Base-by-base conservation (phyloP, 2,888 invertebrate genomes). In the Amphipoea oculea region DNA sequence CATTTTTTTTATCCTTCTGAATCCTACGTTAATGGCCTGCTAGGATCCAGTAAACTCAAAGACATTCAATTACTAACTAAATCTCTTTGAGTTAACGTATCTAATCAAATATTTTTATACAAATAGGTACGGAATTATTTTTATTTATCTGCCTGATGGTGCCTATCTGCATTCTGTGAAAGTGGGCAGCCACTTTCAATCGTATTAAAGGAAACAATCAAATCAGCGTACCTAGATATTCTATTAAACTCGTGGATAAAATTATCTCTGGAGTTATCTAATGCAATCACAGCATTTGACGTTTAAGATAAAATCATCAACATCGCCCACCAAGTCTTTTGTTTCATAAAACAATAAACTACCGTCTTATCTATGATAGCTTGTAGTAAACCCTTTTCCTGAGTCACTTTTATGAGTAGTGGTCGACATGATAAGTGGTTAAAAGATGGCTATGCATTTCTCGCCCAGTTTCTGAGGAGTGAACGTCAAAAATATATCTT, bases 401-500 rank as follows among this genome's bases (percentile, higher is more conserved):
- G 45, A 66, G 69, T 86, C 4, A 62, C 57, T 62, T 81, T 73
- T 73, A 86, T 73, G 82, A 82, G 54, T 45, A 54, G 54, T 48
- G 23, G 57, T 23, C 57, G 9, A 63, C 60, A 86, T 72, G 65
- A 73, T 83, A 71, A 65, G 63, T 48, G 60, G 40, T 45, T 71
- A 45, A 17, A 36, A 70, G 14, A 67, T 60, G 36, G 67, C 14
- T 5, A 42, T 78, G 78, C 73, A 78, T 73, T 83, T 76, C 54
- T 70, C 66, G 45, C 45, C 40, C 11, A 68, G 60, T 54, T 70
- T 67, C 60, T 76, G 63, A 65, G 40, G 11, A 82, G 51, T 65
- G 63, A 45, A 62, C 62, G 29, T 69, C 71, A 42, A n/a, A 57
- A 65, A 48, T 71, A 73, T 75, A 84, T 76, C 36, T 87, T 75